phyloP scores from a whole-genome alignment of 2,113 vertebrate genomes.

The Rana temporaria region DNA sequence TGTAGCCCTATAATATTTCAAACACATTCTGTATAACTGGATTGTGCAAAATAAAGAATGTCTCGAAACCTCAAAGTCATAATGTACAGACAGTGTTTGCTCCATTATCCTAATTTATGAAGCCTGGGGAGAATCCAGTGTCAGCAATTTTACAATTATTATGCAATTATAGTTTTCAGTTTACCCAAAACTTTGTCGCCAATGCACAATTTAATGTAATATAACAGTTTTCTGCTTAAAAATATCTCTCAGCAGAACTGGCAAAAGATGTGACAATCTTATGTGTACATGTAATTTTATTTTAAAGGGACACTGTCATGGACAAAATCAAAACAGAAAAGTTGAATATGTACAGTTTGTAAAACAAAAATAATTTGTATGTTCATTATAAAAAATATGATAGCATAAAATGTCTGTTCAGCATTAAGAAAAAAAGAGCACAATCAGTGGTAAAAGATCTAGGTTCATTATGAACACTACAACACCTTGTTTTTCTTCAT shows the following conservation, averaged over 20 bases:
- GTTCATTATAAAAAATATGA: too few species aligned
- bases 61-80: slow-evolving; percentile 40
- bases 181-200: slow-evolving; percentile 43
- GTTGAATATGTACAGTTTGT: too few species aligned
- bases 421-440: too few species aligned
- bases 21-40: slow-evolving; percentile 24
- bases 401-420: too few species aligned
- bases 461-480: too few species aligned
- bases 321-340: too few species aligned
- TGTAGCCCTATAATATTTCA: slow-evolving; percentile 42
- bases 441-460: too few species aligned
- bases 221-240: slow-evolving; percentile 16
- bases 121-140: slow-evolving; percentile 46
- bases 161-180: slow-evolving; percentile 41
- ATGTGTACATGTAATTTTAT: background rate
- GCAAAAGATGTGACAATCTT: background rate
- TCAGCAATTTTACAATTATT: slow-evolving; percentile 49
- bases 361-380: too few species aligned
- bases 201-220: slow-evolving; percentile 40
- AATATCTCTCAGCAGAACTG: background rate
- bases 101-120: slow-evolving; percentile 48
- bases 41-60: slow-evolving; percentile 29
- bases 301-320: background rate
- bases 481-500: too few species aligned
- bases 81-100: slow-evolving; percentile 39